phyloP scores from a whole-genome alignment of 1,140 invertebrate genomes.

The Tyrophagus putrescentiae region DNA sequence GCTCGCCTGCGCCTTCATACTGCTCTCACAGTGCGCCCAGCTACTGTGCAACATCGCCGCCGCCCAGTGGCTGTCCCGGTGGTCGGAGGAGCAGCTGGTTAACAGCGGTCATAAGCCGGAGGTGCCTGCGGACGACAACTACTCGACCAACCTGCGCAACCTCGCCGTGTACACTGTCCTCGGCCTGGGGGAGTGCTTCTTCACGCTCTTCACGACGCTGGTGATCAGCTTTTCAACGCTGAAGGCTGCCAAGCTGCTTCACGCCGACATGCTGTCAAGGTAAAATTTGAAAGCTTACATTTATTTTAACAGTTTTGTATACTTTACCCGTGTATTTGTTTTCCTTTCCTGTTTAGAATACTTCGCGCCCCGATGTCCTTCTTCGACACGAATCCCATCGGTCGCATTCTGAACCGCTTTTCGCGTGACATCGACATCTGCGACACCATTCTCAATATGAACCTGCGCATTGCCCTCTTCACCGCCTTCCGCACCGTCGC shows the following conservation, averaged over 20 bases:
- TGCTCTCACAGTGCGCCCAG: slow-evolving; percentile 17
- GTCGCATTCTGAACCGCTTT: slow-evolving; percentile 53
- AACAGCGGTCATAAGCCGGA: slow-evolving; percentile 25
- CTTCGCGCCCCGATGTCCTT: slow-evolving; percentile 47
- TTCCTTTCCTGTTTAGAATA: too few relatives aligned
- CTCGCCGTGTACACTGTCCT: slow-evolving; percentile 76
- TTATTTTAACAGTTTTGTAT: not conserved
- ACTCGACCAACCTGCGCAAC: slow-evolving; percentile 42
- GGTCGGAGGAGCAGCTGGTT: slow-evolving; percentile 32
- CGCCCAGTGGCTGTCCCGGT: slow-evolving; percentile 33
- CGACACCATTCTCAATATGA: slow-evolving; percentile 39
- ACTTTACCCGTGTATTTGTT: not conserved
- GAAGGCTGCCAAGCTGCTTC: slow-evolving; percentile 5
- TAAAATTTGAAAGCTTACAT: not conserved
- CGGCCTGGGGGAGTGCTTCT: slow-evolving; percentile 53
- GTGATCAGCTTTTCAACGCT: slow-evolving; percentile 12
- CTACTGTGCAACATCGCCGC: slow-evolving; percentile 30
- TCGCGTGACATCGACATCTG: slow-evolving; percentile 37
- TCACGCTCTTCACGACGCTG: slow-evolving; percentile 7
- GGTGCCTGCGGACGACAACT: slow-evolving; percentile 28
- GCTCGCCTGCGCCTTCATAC: slow-evolving; percentile 4
- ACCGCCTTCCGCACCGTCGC: slow-evolving; percentile 53
- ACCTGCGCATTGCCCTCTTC: slow-evolving; percentile 35
- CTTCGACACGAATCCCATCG: slow-evolving; percentile 49
- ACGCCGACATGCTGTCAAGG: slow-evolving; percentile 38